phyloP scores from a whole-genome alignment of 2,113 vertebrate species.

The Verasper variegatus region DNA sequence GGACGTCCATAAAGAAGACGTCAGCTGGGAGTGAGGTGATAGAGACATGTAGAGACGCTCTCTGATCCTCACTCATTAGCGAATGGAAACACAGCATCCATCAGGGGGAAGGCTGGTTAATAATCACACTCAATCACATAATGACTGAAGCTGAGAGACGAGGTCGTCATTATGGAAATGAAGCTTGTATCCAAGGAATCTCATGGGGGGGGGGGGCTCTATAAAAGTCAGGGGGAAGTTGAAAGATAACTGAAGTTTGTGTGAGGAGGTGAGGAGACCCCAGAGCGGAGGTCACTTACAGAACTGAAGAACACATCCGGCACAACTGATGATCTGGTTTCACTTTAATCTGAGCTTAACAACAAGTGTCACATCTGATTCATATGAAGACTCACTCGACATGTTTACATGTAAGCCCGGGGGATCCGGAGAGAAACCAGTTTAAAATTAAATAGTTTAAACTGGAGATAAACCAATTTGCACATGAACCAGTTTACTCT shows the following conservation, averaged over 20 bases:
- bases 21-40: conserved; percentile 31
- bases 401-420: not conserved
- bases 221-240: too few relatives aligned
- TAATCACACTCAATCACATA: conserved; percentile 79
- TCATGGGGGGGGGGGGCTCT: too few relatives aligned
- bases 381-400: too few relatives aligned
- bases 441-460: too few relatives aligned
- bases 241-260: not conserved
- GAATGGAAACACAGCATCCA: conserved; percentile 78
- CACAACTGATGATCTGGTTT: too few relatives aligned
- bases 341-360: too few relatives aligned
- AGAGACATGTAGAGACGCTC: conserved; percentile 40
- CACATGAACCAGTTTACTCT: too few relatives aligned
- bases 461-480: too few relatives aligned
- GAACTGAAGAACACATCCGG: too few relatives aligned
- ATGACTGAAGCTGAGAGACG: conserved; percentile 62
- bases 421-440: too few relatives aligned
- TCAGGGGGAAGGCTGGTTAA: conserved; percentile 69
- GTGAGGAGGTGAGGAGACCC: not conserved
- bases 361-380: too few relatives aligned
- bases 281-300: too few relatives aligned
- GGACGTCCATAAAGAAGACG: conserved; percentile 35
- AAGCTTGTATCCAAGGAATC: conserved; percentile 23
- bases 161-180: conserved; percentile 66
- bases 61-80: conserved; percentile 76